A percentile compares a stretch with the other conserved stretches of the same genome.
Conservation (phyloP, 2,113 vertebrate genomes). For the Malurus melanocephalus region DNA sequence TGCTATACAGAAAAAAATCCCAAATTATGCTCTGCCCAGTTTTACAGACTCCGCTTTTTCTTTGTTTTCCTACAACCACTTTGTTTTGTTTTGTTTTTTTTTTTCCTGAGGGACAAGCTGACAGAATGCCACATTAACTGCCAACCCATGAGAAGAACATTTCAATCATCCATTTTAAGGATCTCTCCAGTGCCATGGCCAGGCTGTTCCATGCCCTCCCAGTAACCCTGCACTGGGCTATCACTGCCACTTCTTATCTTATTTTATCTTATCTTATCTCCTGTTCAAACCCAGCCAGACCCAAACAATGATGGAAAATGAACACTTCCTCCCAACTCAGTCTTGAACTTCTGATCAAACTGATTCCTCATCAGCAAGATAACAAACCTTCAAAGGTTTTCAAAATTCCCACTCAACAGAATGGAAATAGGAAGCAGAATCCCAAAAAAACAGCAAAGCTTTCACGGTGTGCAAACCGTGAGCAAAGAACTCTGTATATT, state of each 20-base stretch:
- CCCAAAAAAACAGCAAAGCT: neutral
- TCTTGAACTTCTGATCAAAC: constrained; percentile 41
- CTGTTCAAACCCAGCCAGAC: constrained; percentile 15
- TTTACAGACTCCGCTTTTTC: neutral
- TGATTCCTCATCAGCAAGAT: neutral
- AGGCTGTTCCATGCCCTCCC: constrained; percentile 42
- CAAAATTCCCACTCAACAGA: neutral
- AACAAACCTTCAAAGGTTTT: neutral
- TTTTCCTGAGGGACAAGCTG: neutral
- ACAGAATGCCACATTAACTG: constrained; percentile 50
- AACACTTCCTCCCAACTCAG: constrained; percentile 3
- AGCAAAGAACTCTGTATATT: neutral
- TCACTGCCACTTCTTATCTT: constrained; percentile 59
- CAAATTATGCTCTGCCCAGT: neutral
- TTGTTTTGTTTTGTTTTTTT: neutral
- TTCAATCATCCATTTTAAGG: constrained; percentile 52
- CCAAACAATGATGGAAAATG: constrained; percentile 46
- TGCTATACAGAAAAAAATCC: neutral
- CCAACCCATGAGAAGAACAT: constrained; percentile 40
- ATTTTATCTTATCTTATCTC: constrained; percentile 43
- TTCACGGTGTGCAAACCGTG: neutral
- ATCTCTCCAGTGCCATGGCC: neutral
- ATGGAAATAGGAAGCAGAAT: neutral
- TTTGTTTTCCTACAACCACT: neutral
- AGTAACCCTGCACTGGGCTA: constrained; percentile 54